Evolutionary conservation across 2,797 vertebrate genomes (phyloP).

Genomic region (Pyrrhura leucotis): DNA sequence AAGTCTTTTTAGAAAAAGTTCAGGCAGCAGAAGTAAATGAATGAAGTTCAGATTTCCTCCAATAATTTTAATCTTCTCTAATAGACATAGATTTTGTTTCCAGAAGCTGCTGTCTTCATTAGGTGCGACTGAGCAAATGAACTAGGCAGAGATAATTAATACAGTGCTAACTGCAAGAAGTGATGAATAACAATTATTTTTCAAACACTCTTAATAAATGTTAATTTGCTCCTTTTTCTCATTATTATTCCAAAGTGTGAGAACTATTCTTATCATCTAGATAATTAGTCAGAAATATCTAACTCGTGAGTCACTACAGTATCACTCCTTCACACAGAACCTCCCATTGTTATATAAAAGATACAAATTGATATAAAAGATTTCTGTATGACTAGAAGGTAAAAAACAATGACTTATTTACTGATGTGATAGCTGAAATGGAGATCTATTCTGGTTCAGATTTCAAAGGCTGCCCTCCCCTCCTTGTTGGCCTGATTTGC

Average conservation of each 20-base stretch:
- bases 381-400: not conserved
- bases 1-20: conserved; percentile 49
- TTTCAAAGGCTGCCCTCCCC: not conserved
- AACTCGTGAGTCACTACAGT: conserved; percentile 11
- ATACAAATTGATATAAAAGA: not conserved
- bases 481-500: not conserved
- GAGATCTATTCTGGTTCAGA: not conserved
- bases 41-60: conserved; percentile 34
- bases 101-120: conserved; percentile 42
- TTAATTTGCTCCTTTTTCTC: conserved; percentile 28
- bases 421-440: not conserved
- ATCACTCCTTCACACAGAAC: not conserved
- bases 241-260: not conserved
- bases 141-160: conserved; percentile 67
- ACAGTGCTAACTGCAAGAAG: conserved; percentile 15
- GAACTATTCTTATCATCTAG: conserved; percentile 12
- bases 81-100: conserved; percentile 23
- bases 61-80: conserved; percentile 41
- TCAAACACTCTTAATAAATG: conserved; percentile 38
- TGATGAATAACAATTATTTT: conserved; percentile 55
- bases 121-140: conserved; percentile 40
- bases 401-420: not conserved
- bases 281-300: conserved; percentile 11
- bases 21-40: conserved; percentile 41
- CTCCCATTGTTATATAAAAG: not conserved